Base-by-base conservation (phyloP, 1,140 invertebrate species). In the Orussus abietinus region DNA sequence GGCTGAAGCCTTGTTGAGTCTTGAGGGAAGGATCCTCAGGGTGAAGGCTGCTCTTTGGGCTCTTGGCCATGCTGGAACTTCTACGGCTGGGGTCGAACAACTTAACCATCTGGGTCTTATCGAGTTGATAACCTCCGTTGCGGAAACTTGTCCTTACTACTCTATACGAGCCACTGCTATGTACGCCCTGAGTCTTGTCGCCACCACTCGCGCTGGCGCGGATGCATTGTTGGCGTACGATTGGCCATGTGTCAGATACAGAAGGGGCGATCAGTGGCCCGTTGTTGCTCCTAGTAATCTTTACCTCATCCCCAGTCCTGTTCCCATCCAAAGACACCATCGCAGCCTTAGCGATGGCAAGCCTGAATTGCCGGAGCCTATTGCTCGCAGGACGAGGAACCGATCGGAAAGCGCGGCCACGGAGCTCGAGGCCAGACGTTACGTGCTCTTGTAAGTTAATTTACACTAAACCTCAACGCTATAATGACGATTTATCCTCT, bases 21-120 rank as follows among this genome's bases (percentile, higher is more conserved):
- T 62, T 10, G 59, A 60, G 9, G 54, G 51, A n/a, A 81, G 85
- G 51, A 80, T 86, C 18, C 64, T 86, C 1, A 79, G 84, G 38
- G 64, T 95, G 10, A 98, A 98, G 65, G 80, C 90, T 13, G 87
- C 92, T 0, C 64, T 98, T 1, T 98, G 94, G 93, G 85, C 86
- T 5, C 66, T 93, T 17, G 89, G 89, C 9, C 90, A 94, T 62
- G 77, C 88, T 12, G 88, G 86, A 2, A 84, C 83, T 1, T 88
- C 88, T 12, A 63, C 74, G 0, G 75, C 79, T 33, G 92, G 92
- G 1, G 74, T 91, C 9, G 76, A 83, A 20, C 80, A 86, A 47
- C 68, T 96, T 10, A 77, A 75, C 20, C 75, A 80, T 39, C 66
- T 78, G 38, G 76, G 77, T 37, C 70, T 85, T 12, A 60, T 89